A percentile compares a stretch with the other conserved stretches of the same genome.
Evolutionary conservation across 2,888 invertebrate species (phyloP).

Genomic region (Copidosoma aretas): DNA sequence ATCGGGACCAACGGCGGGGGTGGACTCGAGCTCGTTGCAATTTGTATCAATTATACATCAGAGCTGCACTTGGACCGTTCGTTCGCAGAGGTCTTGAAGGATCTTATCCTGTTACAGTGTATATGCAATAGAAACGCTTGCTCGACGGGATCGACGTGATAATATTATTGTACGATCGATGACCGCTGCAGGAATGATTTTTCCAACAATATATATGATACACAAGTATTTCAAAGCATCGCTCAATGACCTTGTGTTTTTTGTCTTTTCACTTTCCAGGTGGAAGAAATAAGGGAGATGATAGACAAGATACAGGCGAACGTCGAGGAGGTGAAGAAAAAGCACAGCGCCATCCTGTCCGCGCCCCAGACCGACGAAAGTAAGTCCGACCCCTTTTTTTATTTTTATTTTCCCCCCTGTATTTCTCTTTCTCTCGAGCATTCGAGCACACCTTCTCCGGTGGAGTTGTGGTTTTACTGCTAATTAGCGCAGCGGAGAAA

Average conservation of each 20-base stretch:
- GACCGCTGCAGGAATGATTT: no score
- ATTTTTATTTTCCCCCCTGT: not conserved
- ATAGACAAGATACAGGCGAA: constrained; percentile 99
- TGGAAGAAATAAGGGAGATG: constrained; percentile 99
- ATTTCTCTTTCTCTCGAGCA: not conserved
- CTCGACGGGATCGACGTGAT: no score
- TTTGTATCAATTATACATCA: no score
- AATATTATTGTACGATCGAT: no score
- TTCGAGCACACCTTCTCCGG: not conserved
- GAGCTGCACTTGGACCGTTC: no score
- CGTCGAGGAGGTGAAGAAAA: constrained; percentile 99
- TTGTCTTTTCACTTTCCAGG: constrained; percentile 68
- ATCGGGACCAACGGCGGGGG: no score
- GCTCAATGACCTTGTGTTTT: constrained; percentile 13
- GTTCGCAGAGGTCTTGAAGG: no score
- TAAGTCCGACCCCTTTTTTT: constrained; percentile 67
- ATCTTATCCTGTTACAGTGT: no score
- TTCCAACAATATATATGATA: no score
- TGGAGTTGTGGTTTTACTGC: constrained; percentile 31
- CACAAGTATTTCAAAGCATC: not conserved
- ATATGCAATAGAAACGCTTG: no score
- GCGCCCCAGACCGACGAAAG: constrained; percentile 99
- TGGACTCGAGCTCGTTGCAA: no score
- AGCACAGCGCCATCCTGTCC: constrained; percentile 98
- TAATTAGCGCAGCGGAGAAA: constrained; percentile 24